Conservation (phyloP, 2,888 invertebrate genomes). For the Mellilla xanthometata region DNA sequence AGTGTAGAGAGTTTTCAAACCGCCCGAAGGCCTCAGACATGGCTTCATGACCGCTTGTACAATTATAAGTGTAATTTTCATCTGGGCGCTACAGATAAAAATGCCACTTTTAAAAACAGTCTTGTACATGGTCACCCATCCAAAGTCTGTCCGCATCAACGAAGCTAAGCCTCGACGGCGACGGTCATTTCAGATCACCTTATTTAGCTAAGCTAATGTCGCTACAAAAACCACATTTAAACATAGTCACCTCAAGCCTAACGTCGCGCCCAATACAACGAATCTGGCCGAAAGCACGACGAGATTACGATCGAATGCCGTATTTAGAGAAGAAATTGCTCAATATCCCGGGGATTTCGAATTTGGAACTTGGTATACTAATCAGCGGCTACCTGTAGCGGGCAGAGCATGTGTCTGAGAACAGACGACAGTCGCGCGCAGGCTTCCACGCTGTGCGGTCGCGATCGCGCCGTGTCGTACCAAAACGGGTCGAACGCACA, state of each 20-base stretch:
- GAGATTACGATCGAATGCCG: conserved; percentile 14
- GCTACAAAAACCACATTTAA: too few species aligned
- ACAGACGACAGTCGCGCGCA: conserved; percentile 75
- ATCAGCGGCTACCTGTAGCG: conserved; percentile 76
- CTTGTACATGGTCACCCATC: too few species aligned
- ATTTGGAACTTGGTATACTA: conserved; percentile 56
- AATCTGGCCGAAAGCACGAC: conserved; percentile 22
- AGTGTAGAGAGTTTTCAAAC: too few species aligned
- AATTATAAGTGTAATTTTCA: too few species aligned
- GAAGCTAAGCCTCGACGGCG: too few species aligned
- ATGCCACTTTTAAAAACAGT: too few species aligned
- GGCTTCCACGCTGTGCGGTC: conserved; percentile 74
- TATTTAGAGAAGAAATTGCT: conserved; percentile 37
- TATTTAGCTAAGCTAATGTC: too few species aligned
- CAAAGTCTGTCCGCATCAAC: too few species aligned
- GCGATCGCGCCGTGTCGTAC: conserved; percentile 53
- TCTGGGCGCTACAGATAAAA: too few species aligned
- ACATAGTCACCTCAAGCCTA: not conserved
- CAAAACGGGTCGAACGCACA: conserved; percentile 51
- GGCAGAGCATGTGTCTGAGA: conserved; percentile 55
- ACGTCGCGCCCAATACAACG: not conserved
- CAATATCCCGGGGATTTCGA: conserved; percentile 52
- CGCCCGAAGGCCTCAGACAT: too few species aligned
- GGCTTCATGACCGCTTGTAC: too few species aligned
- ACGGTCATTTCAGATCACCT: too few species aligned